Base-by-base conservation (phyloP, 2,797 vertebrate genomes). In the Sciurus carolinensis region DNA sequence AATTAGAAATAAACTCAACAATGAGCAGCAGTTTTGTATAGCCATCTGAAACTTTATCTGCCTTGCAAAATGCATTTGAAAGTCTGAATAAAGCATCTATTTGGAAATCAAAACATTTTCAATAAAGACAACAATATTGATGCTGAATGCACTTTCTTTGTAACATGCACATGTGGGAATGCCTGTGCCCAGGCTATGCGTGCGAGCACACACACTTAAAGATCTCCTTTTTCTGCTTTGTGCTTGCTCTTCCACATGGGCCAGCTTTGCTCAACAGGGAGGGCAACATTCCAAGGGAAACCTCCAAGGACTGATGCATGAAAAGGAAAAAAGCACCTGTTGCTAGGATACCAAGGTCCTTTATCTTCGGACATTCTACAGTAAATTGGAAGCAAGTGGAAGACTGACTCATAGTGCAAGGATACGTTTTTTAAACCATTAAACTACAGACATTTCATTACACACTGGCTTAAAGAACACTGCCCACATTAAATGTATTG, bases 361-460 rank as follows among this genome's bases (percentile, higher is more conserved):
- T 97, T 73, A 83, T 86, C 90, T 94, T 92, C 73, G 90, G 89
- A 79, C 64, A 57, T 71, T 93, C 42, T 64, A 22, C 8, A 82
- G 77, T 66, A 96, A 95, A 93, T 81, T 72, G 42, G 62, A 91
- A 95, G 67, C 94, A 90, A 94, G 59, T 92, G 0, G 5, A 92
- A 94, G 90, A 90, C 10, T 9, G 47, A 54, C 14, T 94, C 83
- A 62, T 39, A 85, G 89, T 52, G 36, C 50, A 72, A 88, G 73
- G 59, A 62, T 62, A 62, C 26, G 24, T 62, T 62, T 62, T 62
- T 62, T 62, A 62, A 62, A 26, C 59, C 59, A 26, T 62, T 62
- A 62, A 26, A 62, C 59, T 62, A 62, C 24, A 62, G 77, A 87
- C 54, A 26, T 64, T 75, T 77, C 77, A 80, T 93, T 86, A 87